Base-by-base conservation (phyloP, 2,113 vertebrate species). In the Actinemys pallida region DNA sequence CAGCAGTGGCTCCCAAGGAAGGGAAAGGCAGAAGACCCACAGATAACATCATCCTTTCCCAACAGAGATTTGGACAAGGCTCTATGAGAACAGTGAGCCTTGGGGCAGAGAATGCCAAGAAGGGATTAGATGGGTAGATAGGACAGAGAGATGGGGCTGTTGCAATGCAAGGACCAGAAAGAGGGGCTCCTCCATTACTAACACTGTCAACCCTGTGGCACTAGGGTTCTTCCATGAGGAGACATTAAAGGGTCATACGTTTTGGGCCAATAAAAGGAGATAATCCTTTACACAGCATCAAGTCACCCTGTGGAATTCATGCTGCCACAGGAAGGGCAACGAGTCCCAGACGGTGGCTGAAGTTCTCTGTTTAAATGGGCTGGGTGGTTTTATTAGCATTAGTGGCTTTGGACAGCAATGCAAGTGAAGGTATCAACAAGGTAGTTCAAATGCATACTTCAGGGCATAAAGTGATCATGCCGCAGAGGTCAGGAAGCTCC, bases 161-260 rank as follows among this genome's bases (percentile, higher is more conserved):
- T 76, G 78, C 35, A 27, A 2, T 14, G 69, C 83, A 11, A 57
- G 50, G 87, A 75, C 2, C n/a, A 79, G 80, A 93, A 35, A 81
- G 52, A 92, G 5, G 5, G 90, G 39, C 85, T 6, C 53, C 19
- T 3, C 53, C 53, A 81, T 89, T 10, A 42, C 35, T 94, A 87
- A 92, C 62, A 39, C n/a, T 20, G 17, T 72, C 65, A 72, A 39
- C n/a, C 7, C 89, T 81, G 93, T 88, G 90, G 47, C 25, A 50
- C 54, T 52, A 72, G 13, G 29, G 25, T 89, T 35, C n/a, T 94
- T 96, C 83, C 62, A 56, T 62, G 31, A 49, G 20, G 49, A 93
- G 19, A 54, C 14, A 35, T 9, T 65, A 85, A 56, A 83, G 7
- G 19, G 24, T 42, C 86, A 52, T 76, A 45, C 50, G 87, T 52